Conservation (phyloP, 2,113 vertebrate species). For the Cnemophilus loriae region DNA sequence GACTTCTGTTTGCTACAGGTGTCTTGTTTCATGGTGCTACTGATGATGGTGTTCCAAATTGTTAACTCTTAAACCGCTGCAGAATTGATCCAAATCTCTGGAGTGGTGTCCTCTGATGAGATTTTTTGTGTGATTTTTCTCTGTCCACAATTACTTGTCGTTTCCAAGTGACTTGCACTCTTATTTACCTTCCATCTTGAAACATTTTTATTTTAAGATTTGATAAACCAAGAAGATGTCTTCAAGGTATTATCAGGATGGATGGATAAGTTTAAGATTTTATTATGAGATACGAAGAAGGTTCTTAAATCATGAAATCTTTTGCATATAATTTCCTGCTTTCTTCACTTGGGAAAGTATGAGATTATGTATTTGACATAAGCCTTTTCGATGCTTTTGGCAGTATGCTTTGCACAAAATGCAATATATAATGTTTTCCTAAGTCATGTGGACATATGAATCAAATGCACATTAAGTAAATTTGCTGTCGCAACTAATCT, state of each 20-base stretch:
- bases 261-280: not conserved
- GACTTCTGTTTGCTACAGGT: not conserved
- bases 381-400: not conserved
- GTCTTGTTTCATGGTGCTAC: not conserved
- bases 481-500: not conserved
- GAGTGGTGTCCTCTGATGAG: not conserved
- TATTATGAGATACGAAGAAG: not conserved
- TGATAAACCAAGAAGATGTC: not conserved
- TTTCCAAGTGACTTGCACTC: not conserved
- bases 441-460: not conserved
- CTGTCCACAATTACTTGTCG: fast-evolving
- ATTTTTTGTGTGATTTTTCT: not conserved
- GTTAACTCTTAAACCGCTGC: not conserved
- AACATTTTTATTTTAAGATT: not conserved
- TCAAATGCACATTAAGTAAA: not conserved
- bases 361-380: not conserved
- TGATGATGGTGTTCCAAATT: not conserved
- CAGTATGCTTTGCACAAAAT: not conserved
- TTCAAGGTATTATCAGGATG: not conserved
- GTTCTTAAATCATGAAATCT: not conserved
- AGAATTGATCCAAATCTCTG: not conserved
- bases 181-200: not conserved
- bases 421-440: not conserved
- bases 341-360: not conserved
- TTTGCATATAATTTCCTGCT: not conserved